Evolutionary conservation across 30 jellyfish, hydroid and myxozoan species (phyloP).

Genomic region (Nemopilema nomurai): DNA sequence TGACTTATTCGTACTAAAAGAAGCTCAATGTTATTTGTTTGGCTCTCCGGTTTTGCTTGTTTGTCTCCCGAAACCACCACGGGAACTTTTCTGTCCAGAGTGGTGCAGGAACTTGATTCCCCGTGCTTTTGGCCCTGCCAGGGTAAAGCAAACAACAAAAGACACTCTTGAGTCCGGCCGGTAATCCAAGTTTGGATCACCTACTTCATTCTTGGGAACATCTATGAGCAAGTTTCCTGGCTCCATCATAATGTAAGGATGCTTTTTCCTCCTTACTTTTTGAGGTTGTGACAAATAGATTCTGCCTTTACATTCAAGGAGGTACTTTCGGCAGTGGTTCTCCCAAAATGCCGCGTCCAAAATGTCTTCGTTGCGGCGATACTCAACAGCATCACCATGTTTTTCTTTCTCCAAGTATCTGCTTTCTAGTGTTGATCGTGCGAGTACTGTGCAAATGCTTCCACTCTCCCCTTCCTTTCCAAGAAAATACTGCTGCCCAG

Average conservation of each 20-base stretch:
- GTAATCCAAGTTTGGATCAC: slow-evolving; percentile 27
- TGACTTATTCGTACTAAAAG: no score
- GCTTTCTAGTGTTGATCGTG: slow-evolving; percentile 35
- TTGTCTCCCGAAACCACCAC: slow-evolving; percentile 5
- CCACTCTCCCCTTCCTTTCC: slow-evolving; percentile 25
- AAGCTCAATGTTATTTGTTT: neutral
- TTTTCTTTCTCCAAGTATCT: neutral
- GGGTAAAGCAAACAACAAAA: slow-evolving; percentile 39
- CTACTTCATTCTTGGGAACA: slow-evolving; percentile 29
- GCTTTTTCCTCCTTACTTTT: neutral
- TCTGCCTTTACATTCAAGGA: slow-evolving; percentile 45
- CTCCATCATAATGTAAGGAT: slow-evolving; percentile 34
- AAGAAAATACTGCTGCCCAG: slow-evolving; percentile 17
- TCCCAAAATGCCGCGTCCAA: slow-evolving; percentile 39
- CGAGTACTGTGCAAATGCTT: slow-evolving; percentile 3
- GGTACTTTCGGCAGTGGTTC: slow-evolving; percentile 36
- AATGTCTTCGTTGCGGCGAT: slow-evolving; percentile 1
- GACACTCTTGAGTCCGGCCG: slow-evolving; percentile 51
- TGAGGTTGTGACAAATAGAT: slow-evolving; percentile 2
- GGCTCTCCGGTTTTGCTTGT: slow-evolving; percentile 5
- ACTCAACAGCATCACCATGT: neutral
- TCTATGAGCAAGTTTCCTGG: slow-evolving; percentile 34
- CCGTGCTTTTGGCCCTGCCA: slow-evolving; percentile 39
- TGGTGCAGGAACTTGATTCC: slow-evolving; percentile 24
- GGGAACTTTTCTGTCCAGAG: neutral